A percentile compares a stretch with the other conserved stretches of the same genome.
These are phyloP conservation scores for Pongo abelii DNA, from an alignment of 2,113 vertebrate species.

Conservation along the genomic window DNA sequence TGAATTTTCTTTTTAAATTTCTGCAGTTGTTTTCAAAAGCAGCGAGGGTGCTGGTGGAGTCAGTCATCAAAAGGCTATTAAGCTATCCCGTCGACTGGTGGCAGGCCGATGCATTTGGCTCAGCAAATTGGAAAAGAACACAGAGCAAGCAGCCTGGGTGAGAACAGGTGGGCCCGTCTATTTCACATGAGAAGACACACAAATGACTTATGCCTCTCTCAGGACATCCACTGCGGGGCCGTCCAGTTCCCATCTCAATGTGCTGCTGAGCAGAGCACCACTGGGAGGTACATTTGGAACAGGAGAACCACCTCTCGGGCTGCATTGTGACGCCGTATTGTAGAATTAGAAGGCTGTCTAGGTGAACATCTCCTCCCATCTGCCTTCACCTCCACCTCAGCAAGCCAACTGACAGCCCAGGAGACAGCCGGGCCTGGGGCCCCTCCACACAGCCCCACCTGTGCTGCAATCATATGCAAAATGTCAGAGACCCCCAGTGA, in stretches of 20 bases:
- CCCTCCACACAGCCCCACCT: not conserved
- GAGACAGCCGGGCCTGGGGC: slow-evolving; percentile 69
- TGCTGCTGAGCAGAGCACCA: not conserved
- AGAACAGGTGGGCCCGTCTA: not conserved
- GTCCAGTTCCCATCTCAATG: not conserved
- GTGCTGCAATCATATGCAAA: slow-evolving; percentile 42
- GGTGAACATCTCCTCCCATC: slow-evolving; percentile 38
- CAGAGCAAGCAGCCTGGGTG: not conserved
- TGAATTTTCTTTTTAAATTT: slow-evolving; percentile 17
- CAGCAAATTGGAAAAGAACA: slow-evolving; percentile 27
- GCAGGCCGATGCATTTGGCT: slow-evolving; percentile 32
- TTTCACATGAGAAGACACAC: not conserved
- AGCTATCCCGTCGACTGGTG: not conserved
- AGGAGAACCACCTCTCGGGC: not conserved
- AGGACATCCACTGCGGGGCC: not conserved
- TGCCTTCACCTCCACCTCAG: slow-evolving; percentile 19
- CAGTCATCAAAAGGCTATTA: slow-evolving; percentile 44
- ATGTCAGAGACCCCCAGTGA: slow-evolving; percentile 54
- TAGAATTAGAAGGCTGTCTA: slow-evolving; percentile 33
- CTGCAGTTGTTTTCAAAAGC: slow-evolving; percentile 7
- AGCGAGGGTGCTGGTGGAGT: not conserved
- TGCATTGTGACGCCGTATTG: not conserved
- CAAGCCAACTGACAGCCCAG: slow-evolving; percentile 9
- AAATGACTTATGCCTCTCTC: not conserved
- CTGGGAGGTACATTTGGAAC: slow-evolving; percentile 15